Evolutionary conservation across 2,113 vertebrate genomes (phyloP), one percentile per base, ranked within the genome.

Genomic region (Trematomus loennbergii): DNA sequence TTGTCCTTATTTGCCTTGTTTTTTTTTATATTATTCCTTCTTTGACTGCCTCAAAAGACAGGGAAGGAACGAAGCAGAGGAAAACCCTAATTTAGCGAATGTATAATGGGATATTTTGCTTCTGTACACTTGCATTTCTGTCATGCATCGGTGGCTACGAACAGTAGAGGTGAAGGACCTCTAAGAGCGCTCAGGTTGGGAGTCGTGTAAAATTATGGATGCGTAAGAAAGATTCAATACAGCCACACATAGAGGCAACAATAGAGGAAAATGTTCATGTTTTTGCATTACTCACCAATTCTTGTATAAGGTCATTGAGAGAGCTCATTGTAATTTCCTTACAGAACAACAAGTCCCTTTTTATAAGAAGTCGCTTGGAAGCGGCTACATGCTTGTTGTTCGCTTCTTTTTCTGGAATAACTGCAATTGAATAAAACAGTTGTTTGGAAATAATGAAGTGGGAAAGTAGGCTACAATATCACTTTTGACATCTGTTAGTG

Each of bases 171-270:
- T 60, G 48, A 6, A n/a, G 25, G 50, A 29, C 18, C 50, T 45
- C 16, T 65, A 49, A 29, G 71, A 58, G 52, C 1, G 29, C 29
- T 22, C 79, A 54, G 55, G 69, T 59, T 48, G 16, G 55, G 25
- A 60, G 20, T 18, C 12, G 53, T n/a, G 45, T 62, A 20, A 45
- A 36, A 55, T 36, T 67, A 29, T 57, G 25, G 36, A 60, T 59
- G 40, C 33, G 46, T 18, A 69, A 70, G 58, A 61, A 74, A 65
- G 29, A 54, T 62, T 70, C 75, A 40, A 75, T 84, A 72, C 64
- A 71, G 65, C 54, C 53, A 25, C 55, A 50, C 59, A 50, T 54
- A 10, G 33, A 22, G 54, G 43, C 2, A 54, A 48, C n/a, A 71
- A 25, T 29, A n/a, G 59, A 64, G 40, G 55, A 49, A 40, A 16